Percentiles rank a stretch among this genome's conserved stretches.
Conservation (phyloP, 2,888 invertebrate genomes). For the Drosophila affinis region DNA sequence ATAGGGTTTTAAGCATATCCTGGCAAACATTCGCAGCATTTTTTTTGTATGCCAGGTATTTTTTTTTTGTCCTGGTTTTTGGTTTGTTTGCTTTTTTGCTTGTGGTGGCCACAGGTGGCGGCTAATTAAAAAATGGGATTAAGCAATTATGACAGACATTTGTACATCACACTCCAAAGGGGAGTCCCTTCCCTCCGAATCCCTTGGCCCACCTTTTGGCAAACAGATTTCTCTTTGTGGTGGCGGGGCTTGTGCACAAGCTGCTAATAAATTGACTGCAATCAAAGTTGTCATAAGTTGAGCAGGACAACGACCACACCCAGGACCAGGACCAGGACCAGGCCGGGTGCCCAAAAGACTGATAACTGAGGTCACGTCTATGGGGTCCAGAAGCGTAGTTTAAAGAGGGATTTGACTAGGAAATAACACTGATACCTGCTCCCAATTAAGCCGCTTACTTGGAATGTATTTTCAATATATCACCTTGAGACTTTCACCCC, state of each 20-base stretch:
- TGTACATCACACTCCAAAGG: slow-evolving; percentile 45
- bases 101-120: slow-evolving; percentile 55
- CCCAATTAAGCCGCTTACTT: no score
- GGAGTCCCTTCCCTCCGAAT: slow-evolving; percentile 11
- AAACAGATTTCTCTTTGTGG: slow-evolving; percentile 44
- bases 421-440: no score
- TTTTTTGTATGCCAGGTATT: slow-evolving; percentile 12
- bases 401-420: neutral
- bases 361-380: slow-evolving; percentile 65
- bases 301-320: slow-evolving; percentile 44
- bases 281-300: slow-evolving; percentile 77
- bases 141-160: slow-evolving; percentile 75
- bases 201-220: slow-evolving; percentile 34
- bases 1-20: slow-evolving; percentile 74
- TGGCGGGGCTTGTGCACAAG: slow-evolving; percentile 15
- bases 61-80: slow-evolving; percentile 32
- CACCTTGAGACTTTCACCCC: neutral
- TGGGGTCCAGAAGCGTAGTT: neutral
- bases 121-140: slow-evolving; percentile 75
- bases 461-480: no score
- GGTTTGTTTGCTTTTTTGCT: slow-evolving; percentile 36
- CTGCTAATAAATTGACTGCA: slow-evolving; percentile 76
- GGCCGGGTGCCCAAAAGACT: slow-evolving; percentile 25
- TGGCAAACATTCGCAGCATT: slow-evolving; percentile 57
- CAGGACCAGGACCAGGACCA: neutral